Evolutionary conservation across 2,888 invertebrate genomes (phyloP), one percentile per base, ranked within the genome.

Genomic region (Adelognathus sp.): DNA sequence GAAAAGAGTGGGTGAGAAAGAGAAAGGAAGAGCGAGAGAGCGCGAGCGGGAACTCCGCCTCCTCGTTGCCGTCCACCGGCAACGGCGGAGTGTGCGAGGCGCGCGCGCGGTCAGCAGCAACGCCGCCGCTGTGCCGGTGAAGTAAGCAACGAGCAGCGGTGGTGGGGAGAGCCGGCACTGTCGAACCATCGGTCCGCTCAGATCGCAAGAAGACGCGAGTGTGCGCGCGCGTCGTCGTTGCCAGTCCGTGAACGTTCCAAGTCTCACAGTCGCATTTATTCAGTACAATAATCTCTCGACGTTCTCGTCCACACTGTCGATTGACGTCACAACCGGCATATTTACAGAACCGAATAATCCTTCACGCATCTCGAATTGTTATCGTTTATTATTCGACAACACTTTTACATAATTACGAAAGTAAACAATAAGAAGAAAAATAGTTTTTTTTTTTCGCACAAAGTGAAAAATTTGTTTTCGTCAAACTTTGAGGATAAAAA

Each of bases 151-250:
- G 58, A 21, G 66, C 39, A 64, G 67, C 71, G 46, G 69, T 76
- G 64, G 83, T 52, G 82, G 82, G 78, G 83, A 79, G 71, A 75
- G 75, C 76, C 80, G 83, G 83, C 82, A 76, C 80, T 79, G 60
- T 52, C 69, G 75, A 60, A 64, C 66, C 74, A 72, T 77, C 84
- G 81, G 79, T 81, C 72, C 33, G 72, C 80, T 86, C 89, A 89
- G 89, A 89, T 84, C 88, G 87, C 84, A 83, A 86, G 86, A 84
- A 87, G 86, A 87, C 88, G 89, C 87, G 88, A 87, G 83, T 83
- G 88, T 84, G 88, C 84, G 86, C 87, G 88, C 84, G 86, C 84
- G 84, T 78, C 72, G 74, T 74, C 56, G 75, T 76, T 66, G 61
- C 64, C 52, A 71, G 79, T 78, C 66, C 73, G 70, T 71, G 31